Percentiles rank a stretch among this genome's conserved stretches.
phyloP scores from a whole-genome alignment of 2,113 vertebrate genomes.

The Heterotis niloticus region DNA sequence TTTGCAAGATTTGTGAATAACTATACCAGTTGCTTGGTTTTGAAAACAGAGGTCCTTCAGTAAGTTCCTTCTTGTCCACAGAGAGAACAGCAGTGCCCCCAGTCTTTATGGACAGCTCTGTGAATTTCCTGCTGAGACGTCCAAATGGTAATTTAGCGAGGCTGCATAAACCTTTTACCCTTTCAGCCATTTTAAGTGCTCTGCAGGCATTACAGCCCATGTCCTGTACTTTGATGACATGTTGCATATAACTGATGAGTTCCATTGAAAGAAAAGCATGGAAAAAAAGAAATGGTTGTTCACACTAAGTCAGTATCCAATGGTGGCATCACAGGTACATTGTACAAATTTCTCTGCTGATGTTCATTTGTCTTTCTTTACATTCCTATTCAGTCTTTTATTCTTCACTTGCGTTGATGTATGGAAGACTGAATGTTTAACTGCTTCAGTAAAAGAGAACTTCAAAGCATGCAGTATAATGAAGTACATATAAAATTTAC shows the following conservation, averaged over 20 bases:
- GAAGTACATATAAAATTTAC: no score
- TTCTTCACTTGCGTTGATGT: background rate
- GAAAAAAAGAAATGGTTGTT: no score
- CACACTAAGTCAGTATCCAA: no score
- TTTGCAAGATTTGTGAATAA: background rate
- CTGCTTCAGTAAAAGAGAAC: background rate
- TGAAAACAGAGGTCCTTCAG: background rate
- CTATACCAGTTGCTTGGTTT: background rate
- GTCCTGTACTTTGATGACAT: no score
- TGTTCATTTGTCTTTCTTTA: background rate
- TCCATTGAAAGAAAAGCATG: no score
- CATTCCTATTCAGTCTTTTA: background rate
- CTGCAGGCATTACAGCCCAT: background rate
- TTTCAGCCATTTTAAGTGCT: background rate
- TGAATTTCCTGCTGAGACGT: background rate
- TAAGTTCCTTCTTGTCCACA: background rate
- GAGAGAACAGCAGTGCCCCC: background rate
- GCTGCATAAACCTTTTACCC: background rate
- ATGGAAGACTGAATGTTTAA: background rate
- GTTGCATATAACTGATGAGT: no score
- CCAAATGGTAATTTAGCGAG: background rate
- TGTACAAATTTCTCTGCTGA: no score
- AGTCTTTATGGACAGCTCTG: background rate
- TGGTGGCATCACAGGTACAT: no score
- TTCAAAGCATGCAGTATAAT: no score